These are phyloP conservation scores for Uropsilus gracilis DNA, from an alignment of 2,113 vertebrate species.

Conservation along the genomic window DNA sequence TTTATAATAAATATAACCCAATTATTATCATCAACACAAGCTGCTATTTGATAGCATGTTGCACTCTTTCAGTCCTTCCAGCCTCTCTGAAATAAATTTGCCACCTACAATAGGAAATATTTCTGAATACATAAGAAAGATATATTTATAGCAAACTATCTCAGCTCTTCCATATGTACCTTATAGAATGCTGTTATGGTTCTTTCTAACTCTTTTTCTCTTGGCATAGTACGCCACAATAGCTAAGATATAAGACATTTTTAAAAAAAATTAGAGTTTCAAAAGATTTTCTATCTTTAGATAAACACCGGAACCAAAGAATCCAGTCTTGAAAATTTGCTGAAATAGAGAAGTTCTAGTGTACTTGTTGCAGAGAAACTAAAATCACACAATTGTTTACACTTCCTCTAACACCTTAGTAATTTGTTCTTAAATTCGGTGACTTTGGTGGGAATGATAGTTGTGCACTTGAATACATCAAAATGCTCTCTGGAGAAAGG, in stretches of 20 bases:
- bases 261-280: conserved; percentile 43
- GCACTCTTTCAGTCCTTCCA: conserved; percentile 61
- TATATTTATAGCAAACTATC: conserved; percentile 21
- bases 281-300: conserved; percentile 1
- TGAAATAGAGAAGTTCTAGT: not conserved
- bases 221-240: not conserved
- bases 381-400: not conserved
- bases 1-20: conserved; percentile 25
- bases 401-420: not conserved
- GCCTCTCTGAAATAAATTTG: conserved; percentile 49
- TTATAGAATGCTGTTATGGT: conserved; percentile 13
- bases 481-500: not conserved
- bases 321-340: conserved; percentile 33
- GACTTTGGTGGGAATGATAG: not conserved
- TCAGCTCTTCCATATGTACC: not conserved
- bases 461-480: not conserved
- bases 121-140: conserved; percentile 50
- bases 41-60: conserved; percentile 56
- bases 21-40: conserved; percentile 65
- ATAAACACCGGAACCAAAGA: not conserved
- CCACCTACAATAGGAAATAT: conserved; percentile 43
- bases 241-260: not conserved
- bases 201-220: not conserved
- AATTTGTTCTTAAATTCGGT: not conserved
- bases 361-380: not conserved